Evolutionary conservation across 2,797 vertebrate species (phyloP).

Genomic region (Miichthys miiuy): DNA sequence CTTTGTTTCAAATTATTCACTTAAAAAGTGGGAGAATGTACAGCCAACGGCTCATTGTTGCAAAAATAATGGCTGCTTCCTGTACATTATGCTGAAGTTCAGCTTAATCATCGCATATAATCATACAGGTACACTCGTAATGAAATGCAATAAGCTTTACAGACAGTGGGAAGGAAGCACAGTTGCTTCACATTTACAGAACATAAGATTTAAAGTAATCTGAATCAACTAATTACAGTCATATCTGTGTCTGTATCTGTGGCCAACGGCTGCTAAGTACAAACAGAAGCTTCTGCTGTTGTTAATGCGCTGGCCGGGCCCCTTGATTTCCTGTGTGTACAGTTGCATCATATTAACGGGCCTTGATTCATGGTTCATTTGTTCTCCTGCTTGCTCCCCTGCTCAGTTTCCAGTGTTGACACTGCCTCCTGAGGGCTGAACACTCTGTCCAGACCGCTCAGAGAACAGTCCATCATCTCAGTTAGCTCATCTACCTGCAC

Average conservation of each 20-base stretch:
- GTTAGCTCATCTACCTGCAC: constrained; percentile 62
- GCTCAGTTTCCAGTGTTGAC: constrained; percentile 53
- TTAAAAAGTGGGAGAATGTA: no score
- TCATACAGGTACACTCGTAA: no score
- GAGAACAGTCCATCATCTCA: constrained; percentile 53
- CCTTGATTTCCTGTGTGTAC: constrained; percentile 34
- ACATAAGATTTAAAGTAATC: background rate
- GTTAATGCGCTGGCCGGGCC: background rate
- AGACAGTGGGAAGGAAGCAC: background rate
- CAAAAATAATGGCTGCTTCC: no score
- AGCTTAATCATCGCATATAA: no score
- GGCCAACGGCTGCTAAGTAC: background rate
- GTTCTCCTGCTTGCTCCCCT: constrained; percentile 37
- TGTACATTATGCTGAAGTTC: no score
- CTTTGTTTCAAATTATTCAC: no score
- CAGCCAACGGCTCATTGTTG: no score
- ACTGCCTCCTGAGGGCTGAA: constrained; percentile 52
- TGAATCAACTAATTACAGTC: background rate
- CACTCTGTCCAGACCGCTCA: constrained; percentile 52
- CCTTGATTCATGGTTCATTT: constrained; percentile 58
- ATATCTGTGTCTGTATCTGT: background rate
- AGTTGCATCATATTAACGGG: constrained; percentile 38
- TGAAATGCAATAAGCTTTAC: background rate
- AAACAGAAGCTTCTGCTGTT: background rate
- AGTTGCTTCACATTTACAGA: constrained; percentile 2